Conservation (phyloP, 2,797 vertebrate species). For the Falco rusticolus region DNA sequence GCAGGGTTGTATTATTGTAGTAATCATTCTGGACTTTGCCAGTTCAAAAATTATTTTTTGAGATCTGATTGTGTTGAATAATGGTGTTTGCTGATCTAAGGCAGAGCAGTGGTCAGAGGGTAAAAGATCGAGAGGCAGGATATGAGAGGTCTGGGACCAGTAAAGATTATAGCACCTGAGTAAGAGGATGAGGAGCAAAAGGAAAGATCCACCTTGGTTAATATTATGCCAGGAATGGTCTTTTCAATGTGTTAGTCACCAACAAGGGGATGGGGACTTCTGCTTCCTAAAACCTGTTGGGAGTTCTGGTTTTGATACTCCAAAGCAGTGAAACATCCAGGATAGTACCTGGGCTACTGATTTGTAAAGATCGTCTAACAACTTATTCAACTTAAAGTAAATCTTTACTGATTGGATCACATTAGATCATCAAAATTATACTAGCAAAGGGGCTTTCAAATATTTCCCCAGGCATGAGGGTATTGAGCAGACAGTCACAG, state of each 20-base stretch:
- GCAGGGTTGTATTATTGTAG: neutral
- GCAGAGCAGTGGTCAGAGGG: neutral
- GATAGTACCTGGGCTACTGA: neutral
- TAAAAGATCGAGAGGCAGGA: neutral
- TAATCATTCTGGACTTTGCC: neutral
- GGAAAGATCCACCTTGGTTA: neutral
- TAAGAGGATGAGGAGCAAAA: neutral
- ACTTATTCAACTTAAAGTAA: neutral
- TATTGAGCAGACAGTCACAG: neutral
- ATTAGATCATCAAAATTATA: neutral
- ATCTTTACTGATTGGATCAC: neutral
- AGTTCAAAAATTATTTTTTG: neutral
- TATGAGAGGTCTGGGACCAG: neutral
- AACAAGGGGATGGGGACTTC: neutral
- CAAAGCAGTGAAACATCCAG: neutral
- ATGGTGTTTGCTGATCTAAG: neutral
- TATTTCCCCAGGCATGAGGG: neutral
- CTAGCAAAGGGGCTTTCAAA: neutral
- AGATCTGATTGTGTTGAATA: neutral
- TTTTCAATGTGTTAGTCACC: neutral
- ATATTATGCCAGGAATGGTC: neutral
- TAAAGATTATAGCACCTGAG: neutral
- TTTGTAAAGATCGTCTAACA: neutral
- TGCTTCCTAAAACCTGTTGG: neutral
- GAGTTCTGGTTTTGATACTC: neutral